Conservation (phyloP, 2,888 invertebrate species). For the Cabera pusaria region DNA sequence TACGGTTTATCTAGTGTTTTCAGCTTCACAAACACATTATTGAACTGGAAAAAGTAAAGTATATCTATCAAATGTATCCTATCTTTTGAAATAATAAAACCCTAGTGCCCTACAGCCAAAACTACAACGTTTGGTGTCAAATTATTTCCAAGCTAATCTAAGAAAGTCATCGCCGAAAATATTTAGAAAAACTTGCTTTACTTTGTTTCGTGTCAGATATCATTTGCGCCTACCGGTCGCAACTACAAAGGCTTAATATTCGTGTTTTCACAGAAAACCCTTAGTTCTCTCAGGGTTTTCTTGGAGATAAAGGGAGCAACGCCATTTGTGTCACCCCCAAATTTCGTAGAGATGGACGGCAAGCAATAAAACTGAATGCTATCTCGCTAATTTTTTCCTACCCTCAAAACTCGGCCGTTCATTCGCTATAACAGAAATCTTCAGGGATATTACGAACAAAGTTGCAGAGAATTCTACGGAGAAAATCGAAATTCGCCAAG, state of each 20-base stretch:
- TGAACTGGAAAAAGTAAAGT: too few relatives aligned
- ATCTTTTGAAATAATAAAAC: too few relatives aligned
- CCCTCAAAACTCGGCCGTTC: constrained; percentile 40
- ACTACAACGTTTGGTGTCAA: constrained; percentile 6
- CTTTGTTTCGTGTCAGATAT: constrained; percentile 18
- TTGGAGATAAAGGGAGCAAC: constrained; percentile 51
- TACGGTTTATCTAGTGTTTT: too few relatives aligned
- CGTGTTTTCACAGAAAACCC: constrained; percentile 29
- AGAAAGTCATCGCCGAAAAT: constrained; percentile 14
- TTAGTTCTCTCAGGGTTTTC: constrained; percentile 32
- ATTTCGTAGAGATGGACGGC: constrained; percentile 58
- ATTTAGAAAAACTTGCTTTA: constrained; percentile 16
- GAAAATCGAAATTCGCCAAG: constrained; percentile 45
- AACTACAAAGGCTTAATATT: constrained; percentile 22
- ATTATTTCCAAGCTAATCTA: constrained; percentile 11
- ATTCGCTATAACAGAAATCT: constrained; percentile 43
- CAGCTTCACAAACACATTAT: too few relatives aligned
- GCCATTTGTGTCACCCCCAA: constrained; percentile 57
- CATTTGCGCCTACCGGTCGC: constrained; percentile 16
- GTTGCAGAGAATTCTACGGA: constrained; percentile 38
- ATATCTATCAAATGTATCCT: too few relatives aligned
- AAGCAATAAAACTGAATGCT: constrained; percentile 66
- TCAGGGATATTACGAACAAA: constrained; percentile 45
- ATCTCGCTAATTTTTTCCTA: constrained; percentile 67
- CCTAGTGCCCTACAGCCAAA: too few relatives aligned